Base-by-base conservation (phyloP, 2,888 invertebrate species). In the Malachius bipustulatus region DNA sequence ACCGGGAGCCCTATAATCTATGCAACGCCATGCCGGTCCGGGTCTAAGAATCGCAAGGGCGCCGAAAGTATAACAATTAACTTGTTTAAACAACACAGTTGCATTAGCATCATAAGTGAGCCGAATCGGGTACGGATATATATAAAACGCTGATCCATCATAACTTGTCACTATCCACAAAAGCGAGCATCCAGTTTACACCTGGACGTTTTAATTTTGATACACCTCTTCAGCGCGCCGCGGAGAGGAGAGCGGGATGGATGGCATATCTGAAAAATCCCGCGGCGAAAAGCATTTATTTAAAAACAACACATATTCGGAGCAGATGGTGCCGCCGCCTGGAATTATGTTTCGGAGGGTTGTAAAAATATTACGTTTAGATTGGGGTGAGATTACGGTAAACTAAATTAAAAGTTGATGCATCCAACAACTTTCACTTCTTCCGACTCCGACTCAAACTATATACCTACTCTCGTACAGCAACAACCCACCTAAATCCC, bases 21-120 rank as follows among this genome's bases (percentile, higher is more conserved):
- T n/a, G n/a, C n/a, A n/a, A n/a, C n/a, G n/a, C n/a, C n/a, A n/a
- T n/a, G n/a, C n/a, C n/a, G n/a, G n/a, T n/a, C n/a, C n/a, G n/a
- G n/a, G n/a, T n/a, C n/a, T n/a, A n/a, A n/a, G n/a, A n/a, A n/a
- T n/a, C n/a, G n/a, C n/a, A n/a, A n/a, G n/a, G 44, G 45, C 45
- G 48, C 37, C 41, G 45, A 52, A 56, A 52, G 52, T n/a, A n/a
- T 54, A 54, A 60, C 59, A 60, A 60, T 60, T 59, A 57, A 52
- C 49, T 53, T 59, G 57, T 59, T 60, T 60, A 60, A 60, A 59
- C 58, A 60, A 59, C 57, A 53, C 47, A 48, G 41, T 43, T 39
- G 49, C 56, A 57, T 58, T 58, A 57, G 57, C 57, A 57, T 56
- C 47, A 50, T 46, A 54, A 55, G 51, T 50, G 48, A 47, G 47